Evolutionary conservation across 2,888 invertebrate species (phyloP).

Genomic region (Drosophila quinaria): DNA sequence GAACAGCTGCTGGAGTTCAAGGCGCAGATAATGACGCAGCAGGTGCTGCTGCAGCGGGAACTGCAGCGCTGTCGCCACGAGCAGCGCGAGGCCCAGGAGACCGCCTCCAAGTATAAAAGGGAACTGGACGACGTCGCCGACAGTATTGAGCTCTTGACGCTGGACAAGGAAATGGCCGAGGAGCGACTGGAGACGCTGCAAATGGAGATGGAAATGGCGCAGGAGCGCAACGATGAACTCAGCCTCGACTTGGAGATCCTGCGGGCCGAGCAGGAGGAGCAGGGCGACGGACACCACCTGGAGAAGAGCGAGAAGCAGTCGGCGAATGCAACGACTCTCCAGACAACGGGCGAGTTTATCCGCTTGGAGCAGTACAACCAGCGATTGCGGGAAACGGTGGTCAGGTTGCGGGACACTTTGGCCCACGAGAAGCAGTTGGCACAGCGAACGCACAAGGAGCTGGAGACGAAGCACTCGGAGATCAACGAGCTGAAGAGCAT

Average conservation of each 20-base stretch:
- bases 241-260: slow-evolving; percentile 94
- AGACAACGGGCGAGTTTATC: slow-evolving; percentile 87
- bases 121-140: slow-evolving; percentile 97
- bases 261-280: slow-evolving; percentile 90
- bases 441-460: slow-evolving; percentile 95
- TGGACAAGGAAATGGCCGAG: slow-evolving; percentile 99
- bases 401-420: slow-evolving; percentile 95
- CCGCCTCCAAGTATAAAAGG: slow-evolving; percentile 93
- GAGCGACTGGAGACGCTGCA: slow-evolving; percentile 94
- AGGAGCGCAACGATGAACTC: slow-evolving; percentile 96
- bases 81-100: slow-evolving; percentile 94
- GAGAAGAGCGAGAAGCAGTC: slow-evolving; percentile 67
- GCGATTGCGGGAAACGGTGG: slow-evolving; percentile 95
- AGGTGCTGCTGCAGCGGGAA: slow-evolving; percentile 94
- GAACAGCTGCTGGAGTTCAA: slow-evolving; percentile 98
- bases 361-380: slow-evolving; percentile 98
- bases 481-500: slow-evolving; percentile 93
- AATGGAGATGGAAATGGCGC: slow-evolving; percentile 94
- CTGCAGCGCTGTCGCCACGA: slow-evolving; percentile 94
- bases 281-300: slow-evolving; percentile 27
- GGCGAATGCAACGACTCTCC: slow-evolving; percentile 81
- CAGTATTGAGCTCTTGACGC: slow-evolving; percentile 97
- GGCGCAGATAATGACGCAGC: slow-evolving; percentile 95
- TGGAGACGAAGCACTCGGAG: slow-evolving; percentile 95
- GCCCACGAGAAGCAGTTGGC: slow-evolving; percentile 97